Evolutionary conservation across 2,888 invertebrate genomes (phyloP).

Genomic region (Caenorhabditis uteleia): DNA sequence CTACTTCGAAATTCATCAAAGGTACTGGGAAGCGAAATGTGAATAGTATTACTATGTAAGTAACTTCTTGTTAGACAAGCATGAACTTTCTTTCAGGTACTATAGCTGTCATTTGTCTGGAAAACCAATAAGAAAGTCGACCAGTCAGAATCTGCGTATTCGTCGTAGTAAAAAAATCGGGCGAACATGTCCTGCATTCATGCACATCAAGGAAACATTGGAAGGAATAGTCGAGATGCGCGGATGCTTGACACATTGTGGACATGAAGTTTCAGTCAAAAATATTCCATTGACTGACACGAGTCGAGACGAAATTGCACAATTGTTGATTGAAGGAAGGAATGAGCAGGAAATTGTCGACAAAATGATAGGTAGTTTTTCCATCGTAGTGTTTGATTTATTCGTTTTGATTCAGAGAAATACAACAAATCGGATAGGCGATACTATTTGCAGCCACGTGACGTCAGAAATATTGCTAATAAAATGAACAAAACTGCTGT

Average conservation of each 20-base stretch:
- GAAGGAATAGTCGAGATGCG: constrained; percentile 45
- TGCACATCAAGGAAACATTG: constrained; percentile 40
- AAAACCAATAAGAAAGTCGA: constrained; percentile 3
- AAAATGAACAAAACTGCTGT: constrained; percentile 20
- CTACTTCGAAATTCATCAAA: constrained; percentile 26
- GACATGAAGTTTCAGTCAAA: constrained; percentile 40
- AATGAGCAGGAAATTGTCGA: constrained; percentile 42
- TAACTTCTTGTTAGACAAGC: not conserved
- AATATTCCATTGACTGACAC: constrained; percentile 38
- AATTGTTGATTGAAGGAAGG: constrained; percentile 36
- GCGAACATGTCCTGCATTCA: constrained; percentile 51
- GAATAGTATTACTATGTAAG: constrained; percentile 17
- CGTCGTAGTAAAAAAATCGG: constrained; percentile 48
- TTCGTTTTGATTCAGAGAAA: not conserved
- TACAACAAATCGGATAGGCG: constrained; percentile 24
- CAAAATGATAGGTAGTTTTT: constrained; percentile 20
- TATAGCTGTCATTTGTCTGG: constrained; percentile 49
- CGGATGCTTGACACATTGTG: constrained; percentile 50
- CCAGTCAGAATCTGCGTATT: constrained; percentile 12
- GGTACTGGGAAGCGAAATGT: constrained; percentile 32
- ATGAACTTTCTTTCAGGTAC: constrained; percentile 18
- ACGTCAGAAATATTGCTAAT: constrained; percentile 39
- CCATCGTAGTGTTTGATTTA: too few species aligned
- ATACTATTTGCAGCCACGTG: constrained; percentile 48
- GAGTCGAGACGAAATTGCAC: constrained; percentile 34